Base-by-base conservation (phyloP, 2,888 invertebrate species). In the Deilephila elpenor region DNA sequence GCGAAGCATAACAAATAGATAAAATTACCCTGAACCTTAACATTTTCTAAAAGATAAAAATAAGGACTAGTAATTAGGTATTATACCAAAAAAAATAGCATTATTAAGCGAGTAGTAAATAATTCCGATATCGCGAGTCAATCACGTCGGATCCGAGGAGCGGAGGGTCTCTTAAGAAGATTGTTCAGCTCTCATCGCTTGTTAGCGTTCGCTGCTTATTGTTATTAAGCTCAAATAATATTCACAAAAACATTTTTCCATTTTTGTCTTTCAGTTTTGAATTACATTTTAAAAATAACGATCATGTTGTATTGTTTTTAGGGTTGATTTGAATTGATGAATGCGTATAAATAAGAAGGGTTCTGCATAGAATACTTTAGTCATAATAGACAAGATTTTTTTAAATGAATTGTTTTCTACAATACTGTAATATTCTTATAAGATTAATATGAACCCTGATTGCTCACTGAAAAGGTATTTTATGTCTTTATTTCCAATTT, bases 161-260 rank as follows among this genome's bases (percentile, higher is more conserved):
- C 61, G 53, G 64, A 72, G 73, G 71, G 59, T 71, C 74, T 76
- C 72, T 74, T 75, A 74, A 76, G 75, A n/a, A 75, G 78, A 80
- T 78, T 78, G 75, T 77, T 73, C 74, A 74, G 75, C 77, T 67
- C 76, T 76, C 76, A 72, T 72, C 70, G 72, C 76, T 78, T 80
- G 75, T 78, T 78, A 79, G 76, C 74, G 60, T 76, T 78, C 75
- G 72, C 75, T 62, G 75, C 75, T 77, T 76, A 76, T 74, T 77
- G 75, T 79, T 77, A 79, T 78, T 77, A 79, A 78, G 75, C 72
- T 79, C 74, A 76, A 77, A 80, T 80, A 78, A 76, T 74, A 77
- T 76, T 80, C 6, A 44, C 44, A 32, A 64, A 67, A 67, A 29
- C 25, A 51, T 67, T 67, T 20, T 17, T n/a, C 17, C 20, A 25